Percentiles rank a stretch among this genome's conserved stretches.
These are phyloP conservation scores for Zygogramma bicolorata DNA, from an alignment of 2,888 invertebrate species.

Conservation along the genomic window DNA sequence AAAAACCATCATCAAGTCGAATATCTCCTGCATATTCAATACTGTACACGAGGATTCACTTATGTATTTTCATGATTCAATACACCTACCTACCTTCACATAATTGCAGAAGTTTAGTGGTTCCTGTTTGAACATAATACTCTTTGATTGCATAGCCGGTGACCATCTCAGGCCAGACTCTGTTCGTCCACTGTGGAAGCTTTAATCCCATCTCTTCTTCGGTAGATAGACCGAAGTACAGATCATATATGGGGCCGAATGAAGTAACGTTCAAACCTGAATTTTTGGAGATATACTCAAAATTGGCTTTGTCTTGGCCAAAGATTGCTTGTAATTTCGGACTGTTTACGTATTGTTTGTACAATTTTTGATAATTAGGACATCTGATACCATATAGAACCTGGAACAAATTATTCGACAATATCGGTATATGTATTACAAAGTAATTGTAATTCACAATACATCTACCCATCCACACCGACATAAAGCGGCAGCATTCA, in stretches of 20 bases:
- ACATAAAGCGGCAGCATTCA: too few species aligned
- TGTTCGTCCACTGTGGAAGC: slow-evolving; percentile 65
- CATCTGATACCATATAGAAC: slow-evolving; percentile 48
- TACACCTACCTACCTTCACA: slow-evolving; percentile 38
- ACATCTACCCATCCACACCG: too few species aligned
- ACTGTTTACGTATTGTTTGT: slow-evolving; percentile 37
- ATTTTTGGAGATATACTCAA: slow-evolving; percentile 66
- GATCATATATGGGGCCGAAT: slow-evolving; percentile 71
- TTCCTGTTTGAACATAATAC: slow-evolving; percentile 56
- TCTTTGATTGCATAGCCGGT: slow-evolving; percentile 56
- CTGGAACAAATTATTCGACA: too few species aligned
- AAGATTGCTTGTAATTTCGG: slow-evolving; percentile 65
- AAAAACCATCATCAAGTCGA: too few species aligned
- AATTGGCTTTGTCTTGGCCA: slow-evolving; percentile 66
- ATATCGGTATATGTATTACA: too few species aligned
- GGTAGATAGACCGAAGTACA: slow-evolving; percentile 73
- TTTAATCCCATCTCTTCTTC: slow-evolving; percentile 68
- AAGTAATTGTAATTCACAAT: too few species aligned
- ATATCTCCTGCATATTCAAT: background rate
- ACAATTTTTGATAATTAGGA: slow-evolving; percentile 48
- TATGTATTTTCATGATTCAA: background rate
- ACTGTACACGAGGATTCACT: background rate
- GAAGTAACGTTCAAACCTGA: slow-evolving; percentile 69
- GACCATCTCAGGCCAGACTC: slow-evolving; percentile 60
- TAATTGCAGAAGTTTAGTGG: slow-evolving; percentile 50